phyloP scores from a whole-genome alignment of 2,888 invertebrate species.

The Troglohyphantes excavatus region DNA sequence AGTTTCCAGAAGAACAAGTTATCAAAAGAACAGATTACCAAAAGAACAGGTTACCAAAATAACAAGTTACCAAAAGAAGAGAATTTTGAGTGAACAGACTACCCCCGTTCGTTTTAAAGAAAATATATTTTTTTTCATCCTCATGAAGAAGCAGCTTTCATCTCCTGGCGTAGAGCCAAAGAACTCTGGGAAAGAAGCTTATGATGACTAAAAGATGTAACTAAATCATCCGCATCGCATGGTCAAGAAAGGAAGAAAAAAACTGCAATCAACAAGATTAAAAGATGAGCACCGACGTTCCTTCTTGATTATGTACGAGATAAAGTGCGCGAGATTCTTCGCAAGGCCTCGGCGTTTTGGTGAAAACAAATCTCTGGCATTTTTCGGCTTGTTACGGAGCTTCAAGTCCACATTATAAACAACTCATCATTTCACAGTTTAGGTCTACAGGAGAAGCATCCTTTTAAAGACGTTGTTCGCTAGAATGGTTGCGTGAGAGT shows the following conservation, averaged over 20 bases:
- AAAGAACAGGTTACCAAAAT: no score
- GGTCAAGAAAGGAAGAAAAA: conserved; percentile 6
- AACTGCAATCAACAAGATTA: conserved; percentile 9
- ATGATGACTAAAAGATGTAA: conserved; percentile 57
- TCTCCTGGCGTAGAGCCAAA: conserved; percentile 49
- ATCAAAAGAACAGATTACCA: no score
- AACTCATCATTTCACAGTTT: conserved; percentile 54
- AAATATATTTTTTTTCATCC: no score
- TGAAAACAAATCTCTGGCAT: conserved; percentile 58
- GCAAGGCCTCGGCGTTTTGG: conserved; percentile 42
- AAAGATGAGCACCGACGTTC: conserved; percentile 12
- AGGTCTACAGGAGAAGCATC: conserved; percentile 12
- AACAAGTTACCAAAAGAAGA: no score
- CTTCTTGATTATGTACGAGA: conserved; percentile 30
- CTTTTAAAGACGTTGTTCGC: not conserved
- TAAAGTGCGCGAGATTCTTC: conserved; percentile 33
- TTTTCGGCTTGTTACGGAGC: conserved; percentile 50
- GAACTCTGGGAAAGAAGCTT: not conserved
- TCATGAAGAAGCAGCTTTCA: not conserved
- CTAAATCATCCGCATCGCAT: conserved; percentile 68
- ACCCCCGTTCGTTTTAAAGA: not conserved
- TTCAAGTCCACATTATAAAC: conserved; percentile 32
- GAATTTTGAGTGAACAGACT: not conserved
- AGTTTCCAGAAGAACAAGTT: no score
- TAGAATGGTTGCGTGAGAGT: not conserved